Percentiles rank a stretch among this genome's conserved stretches.
Conservation (phyloP, 2,113 vertebrate genomes). For the Mormoops blainvillei region DNA sequence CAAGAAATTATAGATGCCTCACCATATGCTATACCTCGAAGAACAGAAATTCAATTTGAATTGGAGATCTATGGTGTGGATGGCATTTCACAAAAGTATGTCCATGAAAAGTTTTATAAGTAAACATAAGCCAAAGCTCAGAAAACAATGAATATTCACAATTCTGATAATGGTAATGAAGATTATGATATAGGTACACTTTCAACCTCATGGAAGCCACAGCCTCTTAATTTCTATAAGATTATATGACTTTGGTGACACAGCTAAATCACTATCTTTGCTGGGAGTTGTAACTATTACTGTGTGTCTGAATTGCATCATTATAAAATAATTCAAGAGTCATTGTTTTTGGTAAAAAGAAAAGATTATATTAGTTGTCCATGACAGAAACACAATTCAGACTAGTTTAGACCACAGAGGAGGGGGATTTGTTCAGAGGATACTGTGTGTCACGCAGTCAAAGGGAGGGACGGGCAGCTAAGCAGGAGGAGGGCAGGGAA, state of each 20-base stretch:
- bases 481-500: rapidly evolving
- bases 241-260: neutral
- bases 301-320: neutral
- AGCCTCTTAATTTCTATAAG: neutral
- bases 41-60: neutral
- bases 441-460: neutral
- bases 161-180: neutral
- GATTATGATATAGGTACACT: neutral
- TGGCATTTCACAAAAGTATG: neutral
- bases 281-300: neutral
- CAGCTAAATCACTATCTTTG: neutral
- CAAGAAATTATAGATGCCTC: neutral
- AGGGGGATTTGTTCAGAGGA: neutral
- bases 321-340: neutral
- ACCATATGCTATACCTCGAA: neutral
- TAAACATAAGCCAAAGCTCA: neutral
- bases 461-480: neutral
- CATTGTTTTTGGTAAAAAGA: neutral
- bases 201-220: neutral
- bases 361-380: neutral
- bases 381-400: neutral
- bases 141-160: neutral
- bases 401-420: neutral
- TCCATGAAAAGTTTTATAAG: neutral
- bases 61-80: neutral